These are phyloP conservation scores for Sarcophaga peregrina DNA, from an alignment of 1,140 invertebrate genomes.

Conservation along the genomic window DNA sequence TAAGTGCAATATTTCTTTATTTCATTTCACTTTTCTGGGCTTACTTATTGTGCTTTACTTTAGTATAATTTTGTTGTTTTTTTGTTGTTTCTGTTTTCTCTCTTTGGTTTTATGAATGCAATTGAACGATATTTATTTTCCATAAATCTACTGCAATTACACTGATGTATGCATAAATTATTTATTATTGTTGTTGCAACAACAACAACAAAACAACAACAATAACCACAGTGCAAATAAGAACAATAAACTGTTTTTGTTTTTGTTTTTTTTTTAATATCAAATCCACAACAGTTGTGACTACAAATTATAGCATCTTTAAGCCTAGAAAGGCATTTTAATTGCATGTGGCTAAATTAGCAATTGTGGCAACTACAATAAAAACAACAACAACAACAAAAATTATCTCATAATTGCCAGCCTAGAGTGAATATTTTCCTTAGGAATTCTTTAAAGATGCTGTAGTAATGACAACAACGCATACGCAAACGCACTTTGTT, in stretches of 20 bases:
- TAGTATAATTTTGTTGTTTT: too few species aligned
- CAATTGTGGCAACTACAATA: not conserved
- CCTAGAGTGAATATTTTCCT: not conserved
- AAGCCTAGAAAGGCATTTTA: not conserved
- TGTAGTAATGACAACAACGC: not conserved
- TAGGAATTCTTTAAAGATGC: not conserved
- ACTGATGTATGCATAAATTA: conserved; percentile 27
- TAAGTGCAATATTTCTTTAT: too few species aligned
- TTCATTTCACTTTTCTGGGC: too few species aligned
- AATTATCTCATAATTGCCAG: not conserved
- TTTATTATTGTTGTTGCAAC: not conserved
- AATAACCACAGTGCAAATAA: too few species aligned
- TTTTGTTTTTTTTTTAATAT: not conserved
- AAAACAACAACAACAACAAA: not conserved
- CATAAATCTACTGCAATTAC: conserved; percentile 22
- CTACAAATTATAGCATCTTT: not conserved
- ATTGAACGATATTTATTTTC: not conserved
- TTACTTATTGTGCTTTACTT: too few species aligned
- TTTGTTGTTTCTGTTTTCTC: not conserved
- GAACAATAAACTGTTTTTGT: too few species aligned
- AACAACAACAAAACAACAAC: too few species aligned
- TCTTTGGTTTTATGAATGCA: conserved; percentile 4
- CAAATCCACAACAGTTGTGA: not conserved
- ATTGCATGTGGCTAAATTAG: not conserved
- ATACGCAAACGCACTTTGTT: not conserved